Percentiles rank a stretch among this genome's conserved stretches.
Conservation (phyloP, 2,888 invertebrate genomes). For the Crepidodera aurea region DNA sequence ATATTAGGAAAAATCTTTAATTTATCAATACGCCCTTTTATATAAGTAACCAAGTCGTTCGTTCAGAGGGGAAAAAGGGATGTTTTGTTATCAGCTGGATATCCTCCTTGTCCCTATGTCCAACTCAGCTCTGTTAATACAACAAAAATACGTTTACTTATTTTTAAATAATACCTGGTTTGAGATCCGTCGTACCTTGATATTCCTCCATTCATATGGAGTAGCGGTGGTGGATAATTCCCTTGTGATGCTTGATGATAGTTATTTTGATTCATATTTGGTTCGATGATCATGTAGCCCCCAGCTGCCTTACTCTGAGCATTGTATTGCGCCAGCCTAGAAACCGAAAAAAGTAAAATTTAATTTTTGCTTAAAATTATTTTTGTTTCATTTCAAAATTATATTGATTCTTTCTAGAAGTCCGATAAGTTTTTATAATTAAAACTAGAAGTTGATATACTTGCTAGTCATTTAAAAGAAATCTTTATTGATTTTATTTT, state of each 20-base stretch:
- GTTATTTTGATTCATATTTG: constrained; percentile 54
- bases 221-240: constrained; percentile 67
- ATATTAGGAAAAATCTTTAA: too few species aligned
- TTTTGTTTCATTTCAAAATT: not conserved
- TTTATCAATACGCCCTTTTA: too few species aligned
- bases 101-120: too few species aligned
- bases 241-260: constrained; percentile 60
- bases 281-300: constrained; percentile 62
- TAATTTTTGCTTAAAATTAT: not conserved
- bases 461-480: not conserved
- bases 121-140: too few species aligned
- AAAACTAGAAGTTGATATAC: not conserved
- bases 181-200: constrained; percentile 50
- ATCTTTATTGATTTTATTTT: not conserved
- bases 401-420: not conserved
- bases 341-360: constrained; percentile 31
- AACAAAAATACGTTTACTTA: too few species aligned
- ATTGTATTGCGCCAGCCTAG: constrained; percentile 44
- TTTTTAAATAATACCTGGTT: constrained; percentile 29
- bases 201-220: constrained; percentile 60
- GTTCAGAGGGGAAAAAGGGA: too few species aligned
- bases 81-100: too few species aligned
- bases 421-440: not conserved
- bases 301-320: constrained; percentile 44
- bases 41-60: too few species aligned